phyloP scores from a whole-genome alignment of 2,888 invertebrate species.

The Drosophila lutescens region DNA sequence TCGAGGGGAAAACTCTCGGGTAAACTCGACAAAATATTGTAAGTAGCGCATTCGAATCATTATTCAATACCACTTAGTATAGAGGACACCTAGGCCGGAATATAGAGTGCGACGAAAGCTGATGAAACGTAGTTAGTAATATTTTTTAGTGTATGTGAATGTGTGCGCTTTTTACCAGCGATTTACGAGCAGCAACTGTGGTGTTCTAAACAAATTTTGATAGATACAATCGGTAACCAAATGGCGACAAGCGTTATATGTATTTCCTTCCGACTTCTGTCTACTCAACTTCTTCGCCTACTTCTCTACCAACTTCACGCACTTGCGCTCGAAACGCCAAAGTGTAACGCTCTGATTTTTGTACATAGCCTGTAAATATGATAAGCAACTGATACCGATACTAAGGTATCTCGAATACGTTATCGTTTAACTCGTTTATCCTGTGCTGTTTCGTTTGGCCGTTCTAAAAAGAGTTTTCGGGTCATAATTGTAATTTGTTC shows the following conservation, averaged over 20 bases:
- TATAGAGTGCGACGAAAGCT: constrained; percentile 41
- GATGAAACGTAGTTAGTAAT: constrained; percentile 71
- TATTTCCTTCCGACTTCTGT: constrained; percentile 12
- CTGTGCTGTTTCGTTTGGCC: constrained; percentile 40
- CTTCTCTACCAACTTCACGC: constrained; percentile 42
- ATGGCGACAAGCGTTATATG: constrained; percentile 28
- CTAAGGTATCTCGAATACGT: constrained; percentile 33
- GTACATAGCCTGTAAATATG: constrained; percentile 74
- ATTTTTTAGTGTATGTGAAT: constrained; percentile 60
- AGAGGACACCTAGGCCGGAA: constrained; percentile 28
- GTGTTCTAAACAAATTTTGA: constrained; percentile 72
- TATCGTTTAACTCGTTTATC: constrained; percentile 29
- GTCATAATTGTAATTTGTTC: constrained; percentile 64
- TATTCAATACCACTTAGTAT: constrained; percentile 35
- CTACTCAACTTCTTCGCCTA: constrained; percentile 1
- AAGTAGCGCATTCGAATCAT: constrained; percentile 45
- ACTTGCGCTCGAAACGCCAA: constrained; percentile 61
- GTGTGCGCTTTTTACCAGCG: constrained; percentile 74
- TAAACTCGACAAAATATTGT: constrained; percentile 18
- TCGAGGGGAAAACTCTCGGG: neutral
- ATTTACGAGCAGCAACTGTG: constrained; percentile 74
- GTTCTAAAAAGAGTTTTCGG: constrained; percentile 23
- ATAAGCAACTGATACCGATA: constrained; percentile 8
- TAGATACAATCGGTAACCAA: constrained; percentile 55
- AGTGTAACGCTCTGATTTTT: constrained; percentile 53